Evolutionary conservation across 2,113 vertebrate genomes (phyloP), one percentile per base, ranked within the genome.

Genomic region (Cebidichthys violaceus): DNA sequence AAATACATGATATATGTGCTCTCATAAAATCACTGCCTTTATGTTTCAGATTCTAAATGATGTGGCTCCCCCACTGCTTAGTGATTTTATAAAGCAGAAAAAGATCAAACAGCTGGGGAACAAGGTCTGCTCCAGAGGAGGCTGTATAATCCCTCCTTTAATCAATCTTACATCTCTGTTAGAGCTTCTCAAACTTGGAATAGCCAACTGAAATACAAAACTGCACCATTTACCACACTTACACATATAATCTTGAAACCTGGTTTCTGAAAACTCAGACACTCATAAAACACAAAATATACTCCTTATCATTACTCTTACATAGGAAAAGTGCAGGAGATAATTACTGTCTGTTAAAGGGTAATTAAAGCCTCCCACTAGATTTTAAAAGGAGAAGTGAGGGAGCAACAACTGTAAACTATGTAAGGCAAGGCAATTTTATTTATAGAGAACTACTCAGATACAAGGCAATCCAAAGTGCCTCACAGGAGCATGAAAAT

Each of bases 91-190:
- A 0, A 50, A 39, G n/a, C 68, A 52, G 29, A 22, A 27, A 17
- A 8, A 27, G 62, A 66, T 66, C 61, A 62, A 62, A 62, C 15
- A 61, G 31, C 29, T 61, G 65, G 41, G 17, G 24, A 68, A 52
- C 20, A 52, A n/a, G 47, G 50, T 52, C 7, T 52, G 50, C 50
- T 52, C 54, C 8, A 24, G 41, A 50, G 18, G 20, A 33, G 57
- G 57, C 22, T 35, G 39, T 31, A 31, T 60, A 13, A 61, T n/a
- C 24, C 55, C 27, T 61, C 4, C 6, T 20, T 22, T 5, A 73
- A 39, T 6, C 54, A 15, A 9, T 22, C 15, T 31, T 50, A 37
- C 70, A 73, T 47, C 57, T 74, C 20, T 31, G 24, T 59, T 27
- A n/a, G 13, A 54, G 22, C 64, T 66, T 41, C 64, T 66, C 22